Evolutionary conservation across 1,140 invertebrate genomes (phyloP).

Genomic region (Mercenaria mercenaria): DNA sequence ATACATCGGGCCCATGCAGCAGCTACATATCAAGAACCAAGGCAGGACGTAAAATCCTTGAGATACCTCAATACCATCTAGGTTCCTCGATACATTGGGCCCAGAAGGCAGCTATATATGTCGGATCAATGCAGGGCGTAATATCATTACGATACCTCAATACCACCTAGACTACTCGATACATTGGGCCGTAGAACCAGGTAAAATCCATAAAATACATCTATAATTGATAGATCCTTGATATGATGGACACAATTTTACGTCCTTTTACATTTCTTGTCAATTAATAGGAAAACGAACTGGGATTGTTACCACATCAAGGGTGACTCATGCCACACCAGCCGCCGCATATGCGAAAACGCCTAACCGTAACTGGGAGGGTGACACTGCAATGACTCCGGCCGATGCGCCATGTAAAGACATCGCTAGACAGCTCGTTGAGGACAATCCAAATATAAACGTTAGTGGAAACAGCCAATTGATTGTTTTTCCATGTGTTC

Average conservation of each 20-base stretch:
- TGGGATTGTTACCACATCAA: constrained; percentile 96
- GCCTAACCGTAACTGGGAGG: constrained; percentile 87
- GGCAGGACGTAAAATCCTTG: neutral
- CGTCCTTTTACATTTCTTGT: no score
- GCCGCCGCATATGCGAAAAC: constrained; percentile 93
- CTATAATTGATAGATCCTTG: no score
- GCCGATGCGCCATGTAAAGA: constrained; percentile 84
- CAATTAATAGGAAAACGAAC: constrained; percentile 90
- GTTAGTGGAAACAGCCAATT: neutral
- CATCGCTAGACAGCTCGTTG: constrained; percentile 83
- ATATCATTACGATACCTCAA: no score
- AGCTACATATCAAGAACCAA: neutral
- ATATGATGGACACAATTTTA: no score
- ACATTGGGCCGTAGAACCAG: no score
- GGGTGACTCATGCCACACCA: constrained; percentile 96
- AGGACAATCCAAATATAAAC: constrained; percentile 54
- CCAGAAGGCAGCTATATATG: neutral
- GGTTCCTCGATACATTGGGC: neutral
- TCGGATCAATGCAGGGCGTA: no score
- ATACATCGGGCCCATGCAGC: neutral
- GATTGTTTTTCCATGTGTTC: no score
- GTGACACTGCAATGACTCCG: constrained; percentile 70
- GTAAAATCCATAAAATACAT: no score
- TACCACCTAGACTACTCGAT: no score
- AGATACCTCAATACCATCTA: neutral